Evolutionary conservation across 2,888 invertebrate species (phyloP).

Genomic region (Theretra japonica): DNA sequence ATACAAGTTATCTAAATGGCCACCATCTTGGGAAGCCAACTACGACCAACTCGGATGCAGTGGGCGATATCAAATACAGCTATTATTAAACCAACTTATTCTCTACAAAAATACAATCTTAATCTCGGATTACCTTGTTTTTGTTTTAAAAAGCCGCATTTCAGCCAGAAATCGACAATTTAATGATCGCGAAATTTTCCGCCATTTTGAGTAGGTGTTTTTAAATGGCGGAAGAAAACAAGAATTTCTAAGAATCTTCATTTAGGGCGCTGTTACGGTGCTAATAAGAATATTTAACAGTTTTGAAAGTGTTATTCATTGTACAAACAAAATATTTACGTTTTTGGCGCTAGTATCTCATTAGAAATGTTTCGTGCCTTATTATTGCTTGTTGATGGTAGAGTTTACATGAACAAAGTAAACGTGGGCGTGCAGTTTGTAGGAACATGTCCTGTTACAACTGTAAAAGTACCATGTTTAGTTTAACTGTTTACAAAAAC

Average conservation of each 20-base stretch:
- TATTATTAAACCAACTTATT: conserved; percentile 17
- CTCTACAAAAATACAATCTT: neutral
- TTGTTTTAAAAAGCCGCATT: conserved; percentile 1
- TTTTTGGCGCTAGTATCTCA: neutral
- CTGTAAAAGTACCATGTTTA: no score
- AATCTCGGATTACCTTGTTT: neutral
- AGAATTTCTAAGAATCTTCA: conserved; percentile 13
- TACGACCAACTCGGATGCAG: conserved; percentile 8
- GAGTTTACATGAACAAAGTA: neutral
- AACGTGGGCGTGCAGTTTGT: neutral
- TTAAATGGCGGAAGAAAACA: conserved; percentile 14
- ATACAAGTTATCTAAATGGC: conserved; percentile 21
- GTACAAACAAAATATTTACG: conserved; percentile 10
- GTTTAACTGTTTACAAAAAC: no score
- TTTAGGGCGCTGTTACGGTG: neutral
- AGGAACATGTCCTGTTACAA: no score
- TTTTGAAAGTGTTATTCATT: conserved; percentile 25
- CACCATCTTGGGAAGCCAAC: conserved; percentile 16
- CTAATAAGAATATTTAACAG: conserved; percentile 22
- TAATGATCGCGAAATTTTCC: neutral
- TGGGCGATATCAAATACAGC: conserved; percentile 15
- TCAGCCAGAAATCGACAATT: neutral
- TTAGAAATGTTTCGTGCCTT: neutral
- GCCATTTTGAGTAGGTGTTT: no score
- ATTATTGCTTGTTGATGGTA: neutral